These are phyloP conservation scores for Shargacucullia verbasci DNA, from an alignment of 2,888 invertebrate species.

Conservation along the genomic window DNA sequence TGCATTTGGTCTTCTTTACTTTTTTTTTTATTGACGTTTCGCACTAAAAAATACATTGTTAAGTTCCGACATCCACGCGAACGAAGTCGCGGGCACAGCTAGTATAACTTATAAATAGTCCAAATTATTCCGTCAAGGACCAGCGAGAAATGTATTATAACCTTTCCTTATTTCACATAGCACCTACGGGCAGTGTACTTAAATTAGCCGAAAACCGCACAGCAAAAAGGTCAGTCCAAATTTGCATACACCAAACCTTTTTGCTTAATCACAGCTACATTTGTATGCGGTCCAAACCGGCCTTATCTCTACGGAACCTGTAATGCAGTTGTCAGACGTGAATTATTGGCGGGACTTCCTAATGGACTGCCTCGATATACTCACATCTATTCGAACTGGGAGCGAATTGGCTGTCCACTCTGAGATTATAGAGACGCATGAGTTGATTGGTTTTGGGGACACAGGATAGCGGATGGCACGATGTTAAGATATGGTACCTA, in stretches of 20 bases:
- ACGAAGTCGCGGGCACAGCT: no score
- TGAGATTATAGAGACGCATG: conserved; percentile 30
- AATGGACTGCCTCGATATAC: conserved; percentile 44
- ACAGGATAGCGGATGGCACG: no score
- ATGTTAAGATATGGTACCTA: no score
- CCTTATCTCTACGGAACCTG: conserved; percentile 44
- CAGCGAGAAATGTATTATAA: no score
- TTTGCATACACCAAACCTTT: conserved; percentile 41
- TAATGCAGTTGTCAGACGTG: conserved; percentile 52
- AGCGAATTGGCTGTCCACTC: conserved; percentile 33
- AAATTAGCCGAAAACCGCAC: conserved; percentile 32
- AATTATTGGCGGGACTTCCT: conserved; percentile 48
- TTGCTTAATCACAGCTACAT: conserved; percentile 46
- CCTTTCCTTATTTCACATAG: conserved; percentile 1
- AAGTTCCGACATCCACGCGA: no score
- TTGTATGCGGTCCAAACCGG: conserved; percentile 41
- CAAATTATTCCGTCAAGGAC: no score
- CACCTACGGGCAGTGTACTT: conserved; percentile 20
- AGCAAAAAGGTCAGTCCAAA: conserved; percentile 33
- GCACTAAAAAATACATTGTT: no score
- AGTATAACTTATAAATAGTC: no score
- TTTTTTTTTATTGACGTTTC: no score
- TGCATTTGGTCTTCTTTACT: no score
- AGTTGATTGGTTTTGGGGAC: conserved; percentile 33
- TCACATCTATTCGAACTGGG: conserved; percentile 32